A percentile compares a stretch with the other conserved stretches of the same genome.
These are phyloP conservation scores for Suillia variegata DNA, from an alignment of 2,888 invertebrate species.

Conservation along the genomic window DNA sequence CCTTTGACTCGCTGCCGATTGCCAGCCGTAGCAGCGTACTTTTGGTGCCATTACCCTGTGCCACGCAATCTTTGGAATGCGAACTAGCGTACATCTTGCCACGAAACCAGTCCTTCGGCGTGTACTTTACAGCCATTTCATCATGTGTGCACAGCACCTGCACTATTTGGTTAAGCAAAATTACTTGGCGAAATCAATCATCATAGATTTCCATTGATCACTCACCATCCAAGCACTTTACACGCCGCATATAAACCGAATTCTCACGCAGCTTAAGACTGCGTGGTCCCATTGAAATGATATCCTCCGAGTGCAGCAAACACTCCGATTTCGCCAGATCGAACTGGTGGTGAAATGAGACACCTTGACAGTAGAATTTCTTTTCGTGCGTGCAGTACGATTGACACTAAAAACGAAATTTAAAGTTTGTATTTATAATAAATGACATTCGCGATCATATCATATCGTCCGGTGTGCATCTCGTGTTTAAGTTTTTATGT, in stretches of 20 bases:
- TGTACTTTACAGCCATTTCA: conserved; percentile 71
- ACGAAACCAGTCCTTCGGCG: conserved; percentile 67
- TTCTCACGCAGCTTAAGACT: conserved; percentile 66
- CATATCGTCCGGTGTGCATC: no score
- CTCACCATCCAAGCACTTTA: conserved; percentile 83
- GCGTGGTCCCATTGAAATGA: conserved; percentile 78
- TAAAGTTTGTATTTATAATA: conserved; percentile 18
- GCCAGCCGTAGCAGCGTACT: conserved; percentile 49
- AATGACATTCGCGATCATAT: no score
- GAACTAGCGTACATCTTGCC: conserved; percentile 84
- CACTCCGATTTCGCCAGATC: conserved; percentile 62
- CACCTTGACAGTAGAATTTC: conserved; percentile 75
- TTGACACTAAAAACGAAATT: conserved; percentile 63
- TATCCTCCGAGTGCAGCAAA: conserved; percentile 81
- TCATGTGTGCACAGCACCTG: conserved; percentile 77
- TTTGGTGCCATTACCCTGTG: conserved; percentile 64
- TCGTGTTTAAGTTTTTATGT: no score
- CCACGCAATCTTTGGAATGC: conserved; percentile 74
- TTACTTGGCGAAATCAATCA: not conserved
- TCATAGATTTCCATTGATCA: conserved; percentile 28
- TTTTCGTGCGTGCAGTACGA: conserved; percentile 68
- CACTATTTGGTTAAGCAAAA: no score
- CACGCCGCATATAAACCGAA: conserved; percentile 78
- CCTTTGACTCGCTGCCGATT: conserved; percentile 57
- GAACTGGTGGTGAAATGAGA: conserved; percentile 62